Conservation (phyloP, 2,797 vertebrate genomes). For the Spatula versicolor region DNA sequence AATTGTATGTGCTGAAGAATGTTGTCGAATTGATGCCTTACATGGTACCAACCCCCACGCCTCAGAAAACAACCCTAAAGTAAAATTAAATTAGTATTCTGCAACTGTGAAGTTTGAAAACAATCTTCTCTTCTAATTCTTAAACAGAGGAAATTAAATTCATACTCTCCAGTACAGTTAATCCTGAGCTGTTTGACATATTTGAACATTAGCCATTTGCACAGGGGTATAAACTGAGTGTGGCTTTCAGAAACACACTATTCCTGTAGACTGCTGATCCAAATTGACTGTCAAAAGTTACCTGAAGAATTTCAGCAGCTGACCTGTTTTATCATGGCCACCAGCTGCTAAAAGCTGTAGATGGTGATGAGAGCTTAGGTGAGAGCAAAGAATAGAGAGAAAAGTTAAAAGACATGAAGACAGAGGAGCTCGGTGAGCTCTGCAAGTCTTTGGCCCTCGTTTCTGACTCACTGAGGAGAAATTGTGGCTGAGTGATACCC, state of each 20-base stretch:
- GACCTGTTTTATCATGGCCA: conserved; percentile 52
- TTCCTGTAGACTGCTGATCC: conserved; percentile 18
- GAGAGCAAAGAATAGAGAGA: background rate
- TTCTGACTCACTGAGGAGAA: background rate
- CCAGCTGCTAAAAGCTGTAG: conserved; percentile 49
- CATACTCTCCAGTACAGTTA: conserved; percentile 38
- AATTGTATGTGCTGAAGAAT: background rate
- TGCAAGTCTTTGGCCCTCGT: background rate
- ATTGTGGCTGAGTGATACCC: background rate
- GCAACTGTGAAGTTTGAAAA: conserved; percentile 22
- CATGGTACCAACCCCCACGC: background rate
- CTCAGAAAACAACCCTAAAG: background rate
- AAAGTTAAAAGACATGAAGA: background rate
- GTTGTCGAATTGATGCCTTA: background rate
- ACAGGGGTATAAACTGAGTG: background rate
- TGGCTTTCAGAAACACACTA: conserved; percentile 32
- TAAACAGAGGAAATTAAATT: conserved; percentile 63
- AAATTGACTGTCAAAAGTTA: conserved; percentile 52
- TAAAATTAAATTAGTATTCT: background rate
- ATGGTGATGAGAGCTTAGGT: conserved; percentile 51
- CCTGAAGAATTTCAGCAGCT: conserved; percentile 67
- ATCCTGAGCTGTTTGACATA: conserved; percentile 31
- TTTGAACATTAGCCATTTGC: conserved; percentile 50
- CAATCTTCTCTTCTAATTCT: conserved; percentile 38
- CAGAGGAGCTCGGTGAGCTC: background rate